A percentile compares a stretch with the other conserved stretches of the same genome.
Conservation (phyloP, 2,797 vertebrate species). For the Dendrocincla fuliginosa region DNA sequence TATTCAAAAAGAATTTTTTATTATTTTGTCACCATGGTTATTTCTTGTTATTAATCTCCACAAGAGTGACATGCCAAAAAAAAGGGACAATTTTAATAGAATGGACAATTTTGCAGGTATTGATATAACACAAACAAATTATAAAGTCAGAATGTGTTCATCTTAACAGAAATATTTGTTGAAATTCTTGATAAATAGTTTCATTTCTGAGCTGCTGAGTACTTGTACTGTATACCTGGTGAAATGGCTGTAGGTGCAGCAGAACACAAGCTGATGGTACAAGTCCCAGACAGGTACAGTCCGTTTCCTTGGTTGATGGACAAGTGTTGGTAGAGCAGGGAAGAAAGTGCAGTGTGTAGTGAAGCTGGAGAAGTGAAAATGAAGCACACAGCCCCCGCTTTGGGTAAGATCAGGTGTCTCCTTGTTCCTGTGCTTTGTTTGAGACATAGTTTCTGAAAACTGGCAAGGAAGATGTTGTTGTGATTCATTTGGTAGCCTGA, state of each 20-base stretch:
- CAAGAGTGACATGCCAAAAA: not conserved
- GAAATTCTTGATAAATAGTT: not conserved
- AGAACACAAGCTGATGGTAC: not conserved
- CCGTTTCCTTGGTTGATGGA: not conserved
- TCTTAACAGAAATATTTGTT: not conserved
- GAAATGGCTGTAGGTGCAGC: not conserved
- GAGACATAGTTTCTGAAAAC: not conserved
- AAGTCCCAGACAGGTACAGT: accelerated
- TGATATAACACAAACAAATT: not conserved
- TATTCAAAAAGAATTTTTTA: slow-evolving; percentile 22
- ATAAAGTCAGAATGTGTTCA: not conserved
- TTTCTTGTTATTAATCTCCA: slow-evolving; percentile 8
- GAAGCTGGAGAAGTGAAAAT: not conserved
- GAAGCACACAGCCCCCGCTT: not conserved
- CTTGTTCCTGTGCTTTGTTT: not conserved
- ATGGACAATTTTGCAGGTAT: not conserved
- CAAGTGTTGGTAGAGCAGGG: not conserved
- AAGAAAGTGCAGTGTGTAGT: not conserved
- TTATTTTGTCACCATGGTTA: slow-evolving; percentile 32
- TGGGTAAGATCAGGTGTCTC: not conserved
- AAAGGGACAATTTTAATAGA: slow-evolving; percentile 12
- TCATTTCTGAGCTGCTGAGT: not conserved
- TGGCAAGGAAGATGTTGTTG: not conserved
- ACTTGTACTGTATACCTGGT: not conserved
- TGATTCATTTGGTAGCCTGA: not conserved